These are phyloP conservation scores for Heliconius hermathena DNA, from an alignment of 1,140 invertebrate genomes.

Conservation along the genomic window DNA sequence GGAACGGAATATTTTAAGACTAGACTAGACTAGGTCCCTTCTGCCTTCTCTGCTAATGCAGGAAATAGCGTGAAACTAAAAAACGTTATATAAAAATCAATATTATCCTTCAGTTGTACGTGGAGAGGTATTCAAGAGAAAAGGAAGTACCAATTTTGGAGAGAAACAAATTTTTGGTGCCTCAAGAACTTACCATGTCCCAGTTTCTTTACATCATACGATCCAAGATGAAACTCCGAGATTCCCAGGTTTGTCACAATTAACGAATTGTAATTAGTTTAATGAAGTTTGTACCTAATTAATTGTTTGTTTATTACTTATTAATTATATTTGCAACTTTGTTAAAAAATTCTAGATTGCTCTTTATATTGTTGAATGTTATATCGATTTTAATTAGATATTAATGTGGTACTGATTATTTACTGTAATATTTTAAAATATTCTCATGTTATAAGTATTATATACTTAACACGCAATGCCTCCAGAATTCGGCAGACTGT, in stretches of 20 bases:
- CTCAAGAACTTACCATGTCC: constrained; percentile 89
- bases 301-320: not conserved
- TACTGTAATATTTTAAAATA: not conserved
- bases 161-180: constrained; percentile 89
- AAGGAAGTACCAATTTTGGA: constrained; percentile 85
- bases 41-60: too few species aligned
- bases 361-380: not conserved
- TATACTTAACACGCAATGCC: too few species aligned
- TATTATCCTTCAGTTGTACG: constrained; percentile 83
- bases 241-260: constrained; percentile 59
- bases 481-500: too few species aligned
- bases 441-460: not conserved
- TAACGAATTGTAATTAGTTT: constrained; percentile 25
- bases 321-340: constrained; percentile 6
- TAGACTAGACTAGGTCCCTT: too few species aligned
- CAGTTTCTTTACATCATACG: constrained; percentile 84
- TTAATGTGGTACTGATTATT: not conserved
- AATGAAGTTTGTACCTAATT: constrained; percentile 7
- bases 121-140: constrained; percentile 86
- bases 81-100: not conserved
- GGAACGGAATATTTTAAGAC: too few species aligned
- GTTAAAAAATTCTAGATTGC: not conserved
- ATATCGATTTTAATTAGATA: not conserved
- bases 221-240: constrained; percentile 73
- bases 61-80: too few species aligned